phyloP scores from a whole-genome alignment of 2,888 invertebrate species.

The Patella caerulea region DNA sequence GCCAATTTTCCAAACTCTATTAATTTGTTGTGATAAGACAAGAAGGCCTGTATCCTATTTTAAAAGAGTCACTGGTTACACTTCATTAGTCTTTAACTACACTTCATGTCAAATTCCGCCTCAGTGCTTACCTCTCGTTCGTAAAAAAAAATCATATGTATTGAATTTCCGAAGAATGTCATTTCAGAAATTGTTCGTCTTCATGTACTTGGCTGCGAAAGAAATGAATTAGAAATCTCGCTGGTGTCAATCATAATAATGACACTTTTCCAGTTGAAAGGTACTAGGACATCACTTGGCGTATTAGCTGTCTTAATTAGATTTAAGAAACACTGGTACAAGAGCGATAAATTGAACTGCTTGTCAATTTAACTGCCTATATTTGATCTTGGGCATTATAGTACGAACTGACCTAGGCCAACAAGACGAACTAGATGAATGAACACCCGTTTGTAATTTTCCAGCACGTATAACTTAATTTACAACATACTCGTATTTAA shows the following conservation, averaged over 20 bases:
- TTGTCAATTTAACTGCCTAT: conserved; percentile 1
- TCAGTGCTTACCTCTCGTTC: not conserved
- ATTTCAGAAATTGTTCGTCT: too few species aligned
- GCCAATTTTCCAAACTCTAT: not conserved
- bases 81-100: not conserved
- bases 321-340: not conserved
- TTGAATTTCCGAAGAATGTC: too few species aligned
- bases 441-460: too few species aligned
- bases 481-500: too few species aligned
- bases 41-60: too few species aligned
- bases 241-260: too few species aligned
- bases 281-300: not conserved
- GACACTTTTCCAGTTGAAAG: not conserved
- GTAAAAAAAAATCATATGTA: not conserved
- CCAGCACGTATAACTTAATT: too few species aligned
- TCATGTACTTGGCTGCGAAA: not conserved
- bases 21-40: not conserved
- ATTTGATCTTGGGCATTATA: not conserved
- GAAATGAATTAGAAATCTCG: conserved; percentile 1
- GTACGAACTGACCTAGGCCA: conserved; percentile 1
- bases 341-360: conserved; percentile 2
- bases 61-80: not conserved
- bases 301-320: conserved; percentile 7
- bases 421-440: too few species aligned
- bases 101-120: not conserved